phyloP scores from a whole-genome alignment of 1,140 invertebrate genomes.

The Ericerus pela region DNA sequence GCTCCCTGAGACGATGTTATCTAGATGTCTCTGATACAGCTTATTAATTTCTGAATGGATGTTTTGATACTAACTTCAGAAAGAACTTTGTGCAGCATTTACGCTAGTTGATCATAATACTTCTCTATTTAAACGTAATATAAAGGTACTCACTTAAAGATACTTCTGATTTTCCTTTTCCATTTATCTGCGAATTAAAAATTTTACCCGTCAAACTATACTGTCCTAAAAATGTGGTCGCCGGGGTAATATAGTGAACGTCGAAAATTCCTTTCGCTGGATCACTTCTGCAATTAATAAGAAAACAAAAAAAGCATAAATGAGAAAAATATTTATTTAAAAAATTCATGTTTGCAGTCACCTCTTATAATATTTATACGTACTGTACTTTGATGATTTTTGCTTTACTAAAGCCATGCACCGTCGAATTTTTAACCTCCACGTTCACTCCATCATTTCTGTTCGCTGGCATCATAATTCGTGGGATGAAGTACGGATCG shows the following conservation, averaged over 20 bases:
- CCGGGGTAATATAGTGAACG: neutral
- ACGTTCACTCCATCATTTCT: neutral
- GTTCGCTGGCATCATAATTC: neutral
- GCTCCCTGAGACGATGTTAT: too few relatives aligned
- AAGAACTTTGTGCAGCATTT: too few relatives aligned
- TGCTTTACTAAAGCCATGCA: neutral
- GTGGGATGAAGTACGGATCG: conserved; percentile 7
- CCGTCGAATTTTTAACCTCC: neutral
- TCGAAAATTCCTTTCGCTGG: neutral
- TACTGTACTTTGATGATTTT: neutral
- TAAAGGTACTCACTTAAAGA: neutral
- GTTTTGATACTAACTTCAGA: too few relatives aligned
- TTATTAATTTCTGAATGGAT: neutral
- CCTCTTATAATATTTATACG: too few relatives aligned
- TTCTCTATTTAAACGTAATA: neutral
- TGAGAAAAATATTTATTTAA: too few relatives aligned
- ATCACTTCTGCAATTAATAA: neutral
- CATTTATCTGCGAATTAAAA: neutral
- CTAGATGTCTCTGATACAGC: too few relatives aligned
- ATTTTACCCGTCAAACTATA: conserved; percentile 1
- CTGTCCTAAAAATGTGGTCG: neutral
- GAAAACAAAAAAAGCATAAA: neutral
- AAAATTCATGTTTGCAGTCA: too few relatives aligned
- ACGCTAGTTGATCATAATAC: too few relatives aligned
- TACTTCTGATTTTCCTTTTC: neutral